These are phyloP conservation scores for Orthosia gracilis DNA, from an alignment of 2,888 invertebrate genomes.

Conservation along the genomic window DNA sequence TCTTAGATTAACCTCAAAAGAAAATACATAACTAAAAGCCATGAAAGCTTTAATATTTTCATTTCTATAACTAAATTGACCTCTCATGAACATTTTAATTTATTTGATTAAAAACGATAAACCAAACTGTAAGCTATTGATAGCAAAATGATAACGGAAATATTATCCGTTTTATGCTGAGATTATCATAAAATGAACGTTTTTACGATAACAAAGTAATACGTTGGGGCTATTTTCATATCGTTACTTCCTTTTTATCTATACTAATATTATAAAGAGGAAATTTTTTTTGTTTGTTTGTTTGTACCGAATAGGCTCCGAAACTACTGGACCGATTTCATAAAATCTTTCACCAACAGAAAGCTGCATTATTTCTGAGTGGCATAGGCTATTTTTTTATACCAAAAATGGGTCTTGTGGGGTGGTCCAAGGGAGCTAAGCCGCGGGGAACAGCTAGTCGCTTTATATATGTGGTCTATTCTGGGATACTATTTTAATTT, in stretches of 20 bases:
- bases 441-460: too few species aligned
- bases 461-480: background rate
- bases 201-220: background rate
- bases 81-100: conserved; percentile 18
- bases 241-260: background rate
- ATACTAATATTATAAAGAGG: too few species aligned
- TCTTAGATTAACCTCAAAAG: background rate
- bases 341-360: too few species aligned
- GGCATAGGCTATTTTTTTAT: too few species aligned
- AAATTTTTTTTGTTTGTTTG: too few species aligned
- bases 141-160: conserved; percentile 25
- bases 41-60: too few species aligned
- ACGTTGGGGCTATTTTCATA: conserved; percentile 7
- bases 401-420: too few species aligned
- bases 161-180: background rate
- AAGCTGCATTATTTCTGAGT: too few species aligned
- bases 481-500: background rate
- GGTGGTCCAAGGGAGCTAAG: too few species aligned
- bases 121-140: conserved; percentile 37
- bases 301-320: too few species aligned
- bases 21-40: background rate
- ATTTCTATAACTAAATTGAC: conserved; percentile 14
- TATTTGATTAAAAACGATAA: background rate
- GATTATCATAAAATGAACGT: conserved; percentile 23
- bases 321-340: too few species aligned